These are phyloP conservation scores for Eretmocerus hayati DNA, from an alignment of 2,888 invertebrate genomes.

Conservation along the genomic window DNA sequence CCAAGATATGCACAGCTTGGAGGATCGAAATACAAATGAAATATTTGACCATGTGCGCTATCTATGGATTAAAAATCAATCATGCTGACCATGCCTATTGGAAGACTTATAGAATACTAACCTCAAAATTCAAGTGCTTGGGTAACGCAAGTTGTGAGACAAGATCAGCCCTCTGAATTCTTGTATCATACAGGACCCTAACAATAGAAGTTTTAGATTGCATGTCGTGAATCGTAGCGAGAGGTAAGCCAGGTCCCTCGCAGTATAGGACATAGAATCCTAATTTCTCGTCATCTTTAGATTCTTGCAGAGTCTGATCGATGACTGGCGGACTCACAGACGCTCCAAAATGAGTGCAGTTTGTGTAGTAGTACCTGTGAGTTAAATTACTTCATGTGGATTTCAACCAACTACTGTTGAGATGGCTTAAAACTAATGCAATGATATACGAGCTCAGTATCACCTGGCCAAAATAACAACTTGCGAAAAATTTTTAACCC, in stretches of 20 bases:
- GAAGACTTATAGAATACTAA: no score
- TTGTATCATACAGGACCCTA: conserved; percentile 70
- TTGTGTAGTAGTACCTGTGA: conserved; percentile 63
- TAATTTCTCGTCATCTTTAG: conserved; percentile 21
- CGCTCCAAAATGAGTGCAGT: conserved; percentile 82
- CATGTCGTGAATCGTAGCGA: conserved; percentile 71
- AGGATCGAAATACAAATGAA: no score
- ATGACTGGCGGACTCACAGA: conserved; percentile 52
- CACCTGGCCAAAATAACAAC: no score
- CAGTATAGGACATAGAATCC: conserved; percentile 75
- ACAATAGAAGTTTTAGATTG: conserved; percentile 65
- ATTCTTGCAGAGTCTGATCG: neutral
- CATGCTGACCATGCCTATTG: no score
- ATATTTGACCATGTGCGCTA: no score
- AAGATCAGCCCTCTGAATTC: conserved; percentile 54
- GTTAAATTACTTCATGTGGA: no score
- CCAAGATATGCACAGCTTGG: no score
- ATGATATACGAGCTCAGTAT: no score
- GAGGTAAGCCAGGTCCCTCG: conserved; percentile 85
- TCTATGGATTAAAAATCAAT: no score
- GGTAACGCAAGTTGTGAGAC: conserved; percentile 77
- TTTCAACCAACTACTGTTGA: no score
- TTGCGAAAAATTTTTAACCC: no score
- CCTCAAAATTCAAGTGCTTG: conserved; percentile 72
- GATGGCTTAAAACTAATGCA: no score